Evolutionary conservation across 2,888 invertebrate genomes (phyloP), one percentile per base, ranked within the genome.

Genomic region (Eupithecia subfuscata): DNA sequence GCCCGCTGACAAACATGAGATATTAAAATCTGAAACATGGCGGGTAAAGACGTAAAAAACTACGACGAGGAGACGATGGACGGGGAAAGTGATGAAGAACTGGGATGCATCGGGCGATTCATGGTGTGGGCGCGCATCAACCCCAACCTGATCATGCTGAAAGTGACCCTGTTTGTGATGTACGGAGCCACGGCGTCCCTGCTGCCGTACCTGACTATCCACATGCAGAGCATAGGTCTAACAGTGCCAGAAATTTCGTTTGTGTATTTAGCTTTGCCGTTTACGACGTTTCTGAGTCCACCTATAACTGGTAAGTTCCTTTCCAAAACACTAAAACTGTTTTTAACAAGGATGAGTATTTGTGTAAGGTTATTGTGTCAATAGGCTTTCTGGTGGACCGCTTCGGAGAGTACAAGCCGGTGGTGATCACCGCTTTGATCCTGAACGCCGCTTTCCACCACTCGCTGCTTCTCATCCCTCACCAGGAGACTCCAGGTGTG

Each of bases 161-260:
- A 98, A 95, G 95, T 97, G 84, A 97, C 97, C 48, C 93, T 98
- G 14, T 98, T 98, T 90, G 97, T 97, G 84, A 97, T 97, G 96
- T 97, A 97, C 88, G 97, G 98, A 89, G 98, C 97, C 71, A 97
- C 97, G 52, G 97, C 98, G 71, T 97, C 97, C 11, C 95, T 98
- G 71, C 92, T 98, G 75, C 98, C 98, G 0, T 98, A 98, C 90
- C 92, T 98, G 85, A 97, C 98, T 2, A 97, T 98, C 82, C 98
- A 98, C 93, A 98, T 98, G 98, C 97, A 97, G 91, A 97, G 97
- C 86, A 97, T 98, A 88, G 98, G 98, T 77, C 95, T 98, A 76
- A 97, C 97, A 69, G 97, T 98, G 81, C 97, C 97, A 84, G 98
- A 98, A 94, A 97, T 98, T 79, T 97, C 98, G 73, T 96, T 98